A percentile compares a stretch with the other conserved stretches of the same genome.
phyloP scores from a whole-genome alignment of 2,113 vertebrate genomes.

The Bubo bubo region DNA sequence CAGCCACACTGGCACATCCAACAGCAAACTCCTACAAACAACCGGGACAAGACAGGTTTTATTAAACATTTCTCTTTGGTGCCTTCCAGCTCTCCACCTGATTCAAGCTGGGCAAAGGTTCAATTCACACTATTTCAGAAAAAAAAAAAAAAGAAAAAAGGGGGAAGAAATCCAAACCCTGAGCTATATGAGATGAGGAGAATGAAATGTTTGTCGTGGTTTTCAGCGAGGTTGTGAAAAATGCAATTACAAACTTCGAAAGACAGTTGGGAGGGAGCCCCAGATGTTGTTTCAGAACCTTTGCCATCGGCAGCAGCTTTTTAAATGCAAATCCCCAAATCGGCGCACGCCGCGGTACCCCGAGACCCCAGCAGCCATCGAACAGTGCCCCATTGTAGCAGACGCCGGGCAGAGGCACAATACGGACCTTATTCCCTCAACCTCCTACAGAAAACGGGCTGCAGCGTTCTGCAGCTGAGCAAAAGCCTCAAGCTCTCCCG shows the following conservation, averaged over 20 bases:
- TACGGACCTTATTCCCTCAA: not conserved
- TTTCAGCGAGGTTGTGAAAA: not conserved
- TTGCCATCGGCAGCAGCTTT: not conserved
- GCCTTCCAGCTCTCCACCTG: not conserved
- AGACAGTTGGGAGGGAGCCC: not conserved
- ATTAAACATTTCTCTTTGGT: not conserved
- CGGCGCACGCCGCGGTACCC: fast-evolving
- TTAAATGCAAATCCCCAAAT: not conserved
- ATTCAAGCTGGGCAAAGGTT: not conserved
- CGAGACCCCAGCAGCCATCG: not conserved
- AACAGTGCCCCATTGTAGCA: not conserved
- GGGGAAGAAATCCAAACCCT: not conserved
- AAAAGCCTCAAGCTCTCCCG: fast-evolving
- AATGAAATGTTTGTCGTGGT: fast-evolving
- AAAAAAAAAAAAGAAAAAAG: fast-evolving
- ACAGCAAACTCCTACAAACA: not conserved
- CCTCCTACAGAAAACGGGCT: not conserved
- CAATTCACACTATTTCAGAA: not conserved
- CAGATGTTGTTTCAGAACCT: not conserved
- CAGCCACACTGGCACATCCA: not conserved
- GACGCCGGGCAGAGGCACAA: not conserved
- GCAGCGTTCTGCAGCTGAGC: not conserved
- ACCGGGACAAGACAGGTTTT: not conserved
- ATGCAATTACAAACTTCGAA: fast-evolving
- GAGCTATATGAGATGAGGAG: not conserved